phyloP scores from a whole-genome alignment of 2,888 invertebrate genomes.

The Chaitophorus viminalis region DNA sequence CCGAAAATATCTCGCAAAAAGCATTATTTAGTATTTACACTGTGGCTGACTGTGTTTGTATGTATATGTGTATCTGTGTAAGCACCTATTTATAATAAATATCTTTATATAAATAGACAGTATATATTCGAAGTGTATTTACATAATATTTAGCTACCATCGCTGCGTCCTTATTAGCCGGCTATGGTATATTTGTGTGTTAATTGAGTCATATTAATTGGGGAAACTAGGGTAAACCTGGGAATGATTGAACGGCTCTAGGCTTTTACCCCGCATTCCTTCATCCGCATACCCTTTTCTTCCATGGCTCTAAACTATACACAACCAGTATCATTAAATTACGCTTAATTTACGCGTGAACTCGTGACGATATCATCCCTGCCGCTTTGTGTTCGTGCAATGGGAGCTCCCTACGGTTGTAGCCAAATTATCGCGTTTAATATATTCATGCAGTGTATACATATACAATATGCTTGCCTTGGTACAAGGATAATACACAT shows the following conservation, averaged over 20 bases:
- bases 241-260: slow-evolving; percentile 24
- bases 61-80: no score
- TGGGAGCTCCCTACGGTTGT: not conserved
- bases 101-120: no score
- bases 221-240: slow-evolving; percentile 10
- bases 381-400: not conserved
- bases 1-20: no score
- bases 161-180: not conserved
- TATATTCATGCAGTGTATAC: not conserved
- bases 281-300: not conserved
- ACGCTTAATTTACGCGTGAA: slow-evolving; percentile 39
- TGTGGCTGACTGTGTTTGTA: no score
- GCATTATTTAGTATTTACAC: no score
- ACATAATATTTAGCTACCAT: no score
- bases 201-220: slow-evolving; percentile 36
- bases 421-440: not conserved
- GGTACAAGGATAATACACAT: not conserved
- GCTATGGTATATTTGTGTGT: slow-evolving; percentile 21
- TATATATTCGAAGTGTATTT: no score
- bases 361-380: not conserved
- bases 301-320: not conserved
- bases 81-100: no score
- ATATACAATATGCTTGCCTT: not conserved
- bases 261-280: not conserved
- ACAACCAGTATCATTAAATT: slow-evolving; percentile 7